These are phyloP conservation scores for Elaphurus davidianus DNA, from an alignment of 2,113 vertebrate genomes.

Conservation along the genomic window DNA sequence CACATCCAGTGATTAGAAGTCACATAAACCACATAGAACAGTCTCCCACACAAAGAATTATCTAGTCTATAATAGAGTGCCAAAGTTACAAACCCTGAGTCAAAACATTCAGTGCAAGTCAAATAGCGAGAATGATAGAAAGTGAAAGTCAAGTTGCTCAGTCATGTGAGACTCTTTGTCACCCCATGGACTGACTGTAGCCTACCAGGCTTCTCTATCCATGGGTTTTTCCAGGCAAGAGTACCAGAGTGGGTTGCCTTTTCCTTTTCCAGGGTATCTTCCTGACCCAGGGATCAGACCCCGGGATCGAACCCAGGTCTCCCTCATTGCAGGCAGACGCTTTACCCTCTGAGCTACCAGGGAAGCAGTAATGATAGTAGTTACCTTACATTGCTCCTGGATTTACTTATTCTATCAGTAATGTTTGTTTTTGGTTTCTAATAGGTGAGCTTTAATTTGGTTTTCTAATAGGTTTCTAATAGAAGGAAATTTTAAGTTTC, in stretches of 20 bases:
- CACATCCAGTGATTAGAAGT: not conserved
- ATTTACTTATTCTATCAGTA: not conserved
- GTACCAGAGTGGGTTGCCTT: not conserved
- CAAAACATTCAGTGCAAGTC: not conserved
- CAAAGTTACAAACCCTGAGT: not conserved
- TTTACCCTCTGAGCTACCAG: not conserved
- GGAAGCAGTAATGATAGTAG: not conserved
- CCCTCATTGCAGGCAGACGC: rapidly evolving
- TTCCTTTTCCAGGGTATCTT: not conserved
- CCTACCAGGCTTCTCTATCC: not conserved
- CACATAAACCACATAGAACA: not conserved
- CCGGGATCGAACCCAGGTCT: not conserved
- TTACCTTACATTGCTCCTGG: not conserved
- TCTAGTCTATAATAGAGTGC: not conserved
- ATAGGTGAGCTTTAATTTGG: not conserved
- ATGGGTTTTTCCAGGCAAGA: not conserved
- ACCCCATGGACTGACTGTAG: not conserved
- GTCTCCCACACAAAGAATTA: not conserved
- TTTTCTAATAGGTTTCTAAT: no score
- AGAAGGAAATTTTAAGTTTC: not conserved
- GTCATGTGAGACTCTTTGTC: not conserved
- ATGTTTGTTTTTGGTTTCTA: not conserved
- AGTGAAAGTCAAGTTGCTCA: not conserved
- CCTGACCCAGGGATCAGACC: not conserved
- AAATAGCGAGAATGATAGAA: not conserved